These are phyloP conservation scores for Neoascia interrupta DNA, from an alignment of 2,888 invertebrate species.

Conservation along the genomic window DNA sequence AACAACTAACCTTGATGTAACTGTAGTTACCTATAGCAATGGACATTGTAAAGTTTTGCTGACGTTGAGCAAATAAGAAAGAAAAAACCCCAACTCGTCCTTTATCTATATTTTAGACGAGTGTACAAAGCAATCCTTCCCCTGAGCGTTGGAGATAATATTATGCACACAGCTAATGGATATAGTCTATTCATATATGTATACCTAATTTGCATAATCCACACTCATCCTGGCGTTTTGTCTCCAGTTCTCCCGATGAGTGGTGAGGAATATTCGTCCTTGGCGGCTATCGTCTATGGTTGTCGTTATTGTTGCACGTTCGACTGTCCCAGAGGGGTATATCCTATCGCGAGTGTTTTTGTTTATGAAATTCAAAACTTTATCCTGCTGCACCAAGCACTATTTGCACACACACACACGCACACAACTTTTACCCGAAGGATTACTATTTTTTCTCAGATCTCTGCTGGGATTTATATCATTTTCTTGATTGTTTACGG, in stretches of 20 bases:
- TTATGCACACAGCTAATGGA: slow-evolving; percentile 51
- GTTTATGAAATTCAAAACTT: slow-evolving; percentile 33
- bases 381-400: too few species aligned
- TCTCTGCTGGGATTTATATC: neutral
- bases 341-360: slow-evolving; percentile 30
- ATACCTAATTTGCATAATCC: slow-evolving; percentile 59
- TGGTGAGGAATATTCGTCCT: neutral
- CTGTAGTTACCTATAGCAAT: slow-evolving; percentile 21
- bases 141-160: slow-evolving; percentile 8
- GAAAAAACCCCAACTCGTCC: neutral
- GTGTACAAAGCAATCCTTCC: neutral
- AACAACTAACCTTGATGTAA: slow-evolving; percentile 34
- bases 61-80: neutral
- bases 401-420: neutral
- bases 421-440: neutral
- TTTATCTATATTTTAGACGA: too few species aligned
- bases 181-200: slow-evolving; percentile 21
- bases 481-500: neutral
- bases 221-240: slow-evolving; percentile 39
- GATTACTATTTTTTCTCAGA: neutral
- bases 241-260: neutral
- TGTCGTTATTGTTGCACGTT: slow-evolving; percentile 2
- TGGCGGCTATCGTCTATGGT: slow-evolving; percentile 1
- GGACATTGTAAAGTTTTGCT: slow-evolving; percentile 12
- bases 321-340: slow-evolving; percentile 6